Base-by-base conservation (phyloP, 2,888 invertebrate species). In the Rutpela maculata region DNA sequence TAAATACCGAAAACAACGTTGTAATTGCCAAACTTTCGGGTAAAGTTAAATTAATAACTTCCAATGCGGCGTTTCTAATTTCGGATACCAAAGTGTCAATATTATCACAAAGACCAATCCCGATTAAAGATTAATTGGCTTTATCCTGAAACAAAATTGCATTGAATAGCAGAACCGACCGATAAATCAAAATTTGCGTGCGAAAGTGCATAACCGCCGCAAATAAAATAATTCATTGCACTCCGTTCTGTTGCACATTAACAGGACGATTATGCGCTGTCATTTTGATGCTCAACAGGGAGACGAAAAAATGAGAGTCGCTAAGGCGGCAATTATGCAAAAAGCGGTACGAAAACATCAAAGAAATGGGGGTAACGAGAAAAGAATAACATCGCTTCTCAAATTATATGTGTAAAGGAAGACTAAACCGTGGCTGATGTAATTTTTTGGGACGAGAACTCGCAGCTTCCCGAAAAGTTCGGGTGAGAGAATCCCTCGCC, bases 341-440 rank as follows among this genome's bases (percentile, higher is more conserved):
- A 78, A 80, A 74, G 50, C 57, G 65, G 17, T 69, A 60, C 59
- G 78, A 82, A 82, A 85, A 85, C 84, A 84, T 86, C 85, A 86
- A 86, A 85, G 84, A 83, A 83, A 81, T 77, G 84, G 76, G 84
- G 78, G 81, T 85, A 85, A 85, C 85, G 85, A 84, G 84, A 83
- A 85, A 85, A 86, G 86, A 86, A 86, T 85, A 86, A 85, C 85
- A 84, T 78, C 84, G 81, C 83, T 83, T 78, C 82, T 82, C 82
- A 84, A 87, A 85, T 84, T 85, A 84, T 85, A 85, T 86, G 84
- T 85, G 83, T 83, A 85, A 85, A 86, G 83, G 85, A 83, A 85
- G 84, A 83, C 83, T 84, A 84, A 86, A 86, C 83, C 84, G 85
- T 84, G 80, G 84, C 84, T 85, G 86, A 86, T 86, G 86, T 86